Evolutionary conservation across 2,888 invertebrate genomes (phyloP).

Genomic region (Hemithea aestivaria): DNA sequence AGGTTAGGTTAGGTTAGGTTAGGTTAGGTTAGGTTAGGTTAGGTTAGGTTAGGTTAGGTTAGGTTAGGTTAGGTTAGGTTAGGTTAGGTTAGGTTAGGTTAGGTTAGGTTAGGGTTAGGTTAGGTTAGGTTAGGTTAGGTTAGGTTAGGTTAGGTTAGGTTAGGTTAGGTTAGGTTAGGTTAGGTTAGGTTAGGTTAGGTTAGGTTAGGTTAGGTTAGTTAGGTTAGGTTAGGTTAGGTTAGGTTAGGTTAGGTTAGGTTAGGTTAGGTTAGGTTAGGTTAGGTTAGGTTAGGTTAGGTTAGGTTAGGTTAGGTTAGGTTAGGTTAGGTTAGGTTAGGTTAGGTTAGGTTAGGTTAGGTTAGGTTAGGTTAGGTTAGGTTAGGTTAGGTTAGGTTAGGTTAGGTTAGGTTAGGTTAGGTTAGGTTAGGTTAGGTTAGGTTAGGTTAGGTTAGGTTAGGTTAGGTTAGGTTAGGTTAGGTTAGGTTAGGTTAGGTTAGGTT

Average conservation of each 20-base stretch:
- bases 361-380: constrained; percentile 10
- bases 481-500: constrained; percentile 8
- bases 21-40: constrained; percentile 31
- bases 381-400: constrained; percentile 15
- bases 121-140: constrained; percentile 27
- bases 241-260: constrained; percentile 6
- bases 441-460: too few species aligned
- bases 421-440: not conserved
- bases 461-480: constrained; percentile 13
- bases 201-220: constrained; percentile 19
- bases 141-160: constrained; percentile 27
- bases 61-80: constrained; percentile 32
- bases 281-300: constrained; percentile 13
- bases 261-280: constrained; percentile 12
- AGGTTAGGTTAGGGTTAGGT: constrained; percentile 33
- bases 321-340: too few species aligned
- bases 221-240: constrained; percentile 18
- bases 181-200: constrained; percentile 26
- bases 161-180: constrained; percentile 26
- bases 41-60: constrained; percentile 31
- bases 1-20: constrained; percentile 33
- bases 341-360: too few species aligned
- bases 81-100: constrained; percentile 33
- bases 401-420: constrained; percentile 15
- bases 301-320: constrained; percentile 4